Base-by-base conservation (phyloP, 2,888 invertebrate genomes). In the Acronicta alni region DNA sequence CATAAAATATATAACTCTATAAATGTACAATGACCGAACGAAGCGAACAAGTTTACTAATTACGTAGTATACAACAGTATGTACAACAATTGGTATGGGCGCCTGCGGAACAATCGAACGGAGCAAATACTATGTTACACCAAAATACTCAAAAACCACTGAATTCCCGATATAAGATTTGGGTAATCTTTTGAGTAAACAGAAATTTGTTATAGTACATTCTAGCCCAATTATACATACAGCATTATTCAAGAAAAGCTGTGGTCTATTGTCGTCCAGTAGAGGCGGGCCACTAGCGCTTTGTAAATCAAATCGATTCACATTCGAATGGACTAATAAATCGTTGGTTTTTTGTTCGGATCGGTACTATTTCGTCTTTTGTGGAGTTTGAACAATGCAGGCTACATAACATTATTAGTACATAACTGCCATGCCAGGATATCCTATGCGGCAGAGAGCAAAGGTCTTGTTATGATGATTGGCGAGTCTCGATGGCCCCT, bases 281-380 rank as follows among this genome's bases (percentile, higher is more conserved):
- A 6, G 7, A 20, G 14, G 12, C 42, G 17, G 6, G 30, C 30
- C 20, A 30, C 14, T 42, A 16, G 18, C 23, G 16, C 42, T 43
- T 42, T 16, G n/a, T 60, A 60, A 46, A 64, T 67, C 46, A 64
- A 43, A 47, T 47, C 64, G 42, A 64, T 51, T 35, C 46, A 32
- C 18, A 64, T 60, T 46, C 37, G 18, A 60, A 41, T 20, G 42
- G 30, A 60, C 37, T 14, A 35, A 43, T 47, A 67, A 67, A 64
- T 67, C 23, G 32, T 51, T n/a, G 10, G 30, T 20, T 67, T 49
- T 51, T 38, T 32, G 60, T 16, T 0, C 3, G 16, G 12, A 14
- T n/a, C 0, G 5, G n/a, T 14, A 14, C 17, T 17, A 16, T 37
- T 63, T 57, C 59, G 51, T 43, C 15, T 8, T 59, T 48, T 64